phyloP scores from a whole-genome alignment of 2,888 invertebrate genomes.

The Tricholauxania praeusta region DNA sequence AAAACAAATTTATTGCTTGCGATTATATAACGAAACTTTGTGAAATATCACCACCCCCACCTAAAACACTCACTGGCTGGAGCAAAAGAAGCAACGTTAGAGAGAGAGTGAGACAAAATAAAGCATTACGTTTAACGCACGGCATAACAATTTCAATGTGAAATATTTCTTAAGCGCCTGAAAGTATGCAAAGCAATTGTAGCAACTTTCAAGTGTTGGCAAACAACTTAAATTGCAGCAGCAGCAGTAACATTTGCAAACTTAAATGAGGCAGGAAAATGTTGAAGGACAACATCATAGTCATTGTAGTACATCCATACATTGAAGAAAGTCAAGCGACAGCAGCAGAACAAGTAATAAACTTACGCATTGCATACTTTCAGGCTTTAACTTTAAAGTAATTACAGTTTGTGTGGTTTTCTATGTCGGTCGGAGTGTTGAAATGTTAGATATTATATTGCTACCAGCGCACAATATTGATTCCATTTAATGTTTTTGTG shows the following conservation, averaged over 20 bases:
- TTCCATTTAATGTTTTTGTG: constrained; percentile 11
- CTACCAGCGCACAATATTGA: neutral
- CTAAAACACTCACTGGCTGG: too few relatives aligned
- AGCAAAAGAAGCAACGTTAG: too few relatives aligned
- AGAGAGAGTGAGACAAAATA: neutral
- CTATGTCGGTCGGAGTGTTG: too few relatives aligned
- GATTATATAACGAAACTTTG: constrained; percentile 19
- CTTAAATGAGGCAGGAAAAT: too few relatives aligned
- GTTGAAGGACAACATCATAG: too few relatives aligned
- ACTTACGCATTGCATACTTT: constrained; percentile 5
- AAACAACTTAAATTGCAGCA: too few relatives aligned
- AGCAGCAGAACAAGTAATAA: too few relatives aligned
- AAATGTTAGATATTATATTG: too few relatives aligned
- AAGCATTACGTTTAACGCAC: constrained; percentile 5
- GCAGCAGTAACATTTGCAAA: too few relatives aligned
- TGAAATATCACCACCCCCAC: neutral
- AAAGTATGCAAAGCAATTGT: constrained; percentile 18
- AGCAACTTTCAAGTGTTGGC: constrained; percentile 7
- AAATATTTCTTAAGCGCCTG: constrained; percentile 1
- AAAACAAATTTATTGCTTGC: constrained; percentile 28
- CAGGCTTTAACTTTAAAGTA: neutral
- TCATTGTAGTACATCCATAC: too few relatives aligned
- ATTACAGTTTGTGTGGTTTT: neutral
- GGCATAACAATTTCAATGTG: neutral
- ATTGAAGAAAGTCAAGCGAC: too few relatives aligned